Evolutionary conservation across 2,113 vertebrate species (phyloP).

Genomic region (Naja naja): DNA sequence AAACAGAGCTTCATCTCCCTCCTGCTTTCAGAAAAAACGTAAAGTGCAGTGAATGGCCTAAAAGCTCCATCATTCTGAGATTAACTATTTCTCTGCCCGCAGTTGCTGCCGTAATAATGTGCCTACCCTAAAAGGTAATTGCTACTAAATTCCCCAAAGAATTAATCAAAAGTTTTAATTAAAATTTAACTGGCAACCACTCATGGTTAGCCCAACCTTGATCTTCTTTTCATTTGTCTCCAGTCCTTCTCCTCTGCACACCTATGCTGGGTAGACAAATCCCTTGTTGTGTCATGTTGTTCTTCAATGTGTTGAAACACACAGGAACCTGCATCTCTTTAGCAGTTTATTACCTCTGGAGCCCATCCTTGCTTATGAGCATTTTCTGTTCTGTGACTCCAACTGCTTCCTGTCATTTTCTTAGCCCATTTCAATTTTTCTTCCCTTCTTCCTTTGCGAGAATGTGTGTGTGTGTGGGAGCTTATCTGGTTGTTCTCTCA

Average conservation of each 20-base stretch:
- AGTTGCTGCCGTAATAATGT: not conserved
- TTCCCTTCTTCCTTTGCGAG: not conserved
- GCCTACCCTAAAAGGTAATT: not conserved
- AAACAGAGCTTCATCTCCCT: not conserved
- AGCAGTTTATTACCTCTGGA: not conserved
- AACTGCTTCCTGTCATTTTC: not conserved
- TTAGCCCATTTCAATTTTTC: not conserved
- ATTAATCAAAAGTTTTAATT: not conserved
- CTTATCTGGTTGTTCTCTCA: not conserved
- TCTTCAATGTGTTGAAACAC: not conserved
- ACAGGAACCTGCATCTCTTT: not conserved
- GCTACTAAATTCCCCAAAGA: not conserved
- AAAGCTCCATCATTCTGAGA: not conserved
- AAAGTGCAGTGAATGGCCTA: not conserved
- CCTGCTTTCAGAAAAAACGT: not conserved
- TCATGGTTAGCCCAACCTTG: not conserved
- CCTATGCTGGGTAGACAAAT: not conserved
- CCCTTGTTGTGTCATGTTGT: not conserved
- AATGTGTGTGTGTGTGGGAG: not conserved
- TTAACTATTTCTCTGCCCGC: not conserved
- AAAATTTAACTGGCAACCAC: not conserved
- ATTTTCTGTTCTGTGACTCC: not conserved
- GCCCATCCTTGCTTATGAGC: not conserved
- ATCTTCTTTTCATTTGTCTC: not conserved
- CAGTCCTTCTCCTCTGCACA: not conserved